These are phyloP conservation scores for Cryptoblepharus egeriae DNA, from an alignment of 2,797 vertebrate genomes.

Conservation along the genomic window DNA sequence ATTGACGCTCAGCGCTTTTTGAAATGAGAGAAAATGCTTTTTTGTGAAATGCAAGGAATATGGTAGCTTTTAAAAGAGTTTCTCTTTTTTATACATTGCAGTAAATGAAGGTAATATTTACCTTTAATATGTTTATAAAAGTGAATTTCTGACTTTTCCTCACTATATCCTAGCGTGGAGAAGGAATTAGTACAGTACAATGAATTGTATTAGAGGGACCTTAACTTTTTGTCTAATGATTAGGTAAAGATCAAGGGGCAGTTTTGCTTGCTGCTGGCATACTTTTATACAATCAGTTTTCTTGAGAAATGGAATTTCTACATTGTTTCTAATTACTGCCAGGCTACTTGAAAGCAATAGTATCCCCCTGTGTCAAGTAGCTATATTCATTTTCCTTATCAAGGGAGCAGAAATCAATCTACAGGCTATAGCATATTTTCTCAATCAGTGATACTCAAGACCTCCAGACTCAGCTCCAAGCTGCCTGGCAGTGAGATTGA, in stretches of 20 bases:
- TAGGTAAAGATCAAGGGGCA: neutral
- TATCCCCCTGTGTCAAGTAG: neutral
- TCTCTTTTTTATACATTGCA: no score
- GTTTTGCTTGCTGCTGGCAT: neutral
- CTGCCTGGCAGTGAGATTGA: no score
- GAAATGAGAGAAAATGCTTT: neutral
- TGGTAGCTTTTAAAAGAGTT: no score
- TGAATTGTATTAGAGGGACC: neutral
- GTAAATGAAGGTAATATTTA: no score
- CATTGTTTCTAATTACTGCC: neutral
- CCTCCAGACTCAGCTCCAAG: no score
- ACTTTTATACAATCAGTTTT: neutral
- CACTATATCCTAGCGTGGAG: no score
- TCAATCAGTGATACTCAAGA: no score
- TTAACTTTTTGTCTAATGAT: neutral
- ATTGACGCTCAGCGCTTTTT: neutral
- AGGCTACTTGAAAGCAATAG: neutral
- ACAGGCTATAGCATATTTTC: no score
- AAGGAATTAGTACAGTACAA: neutral
- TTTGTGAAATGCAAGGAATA: neutral
- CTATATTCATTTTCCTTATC: neutral
- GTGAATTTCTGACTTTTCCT: neutral
- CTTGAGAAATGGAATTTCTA: neutral
- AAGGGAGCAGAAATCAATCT: neutral
- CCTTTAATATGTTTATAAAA: neutral